Evolutionary conservation across 2,113 vertebrate genomes (phyloP).

Genomic region (Mormyrus lacerda): DNA sequence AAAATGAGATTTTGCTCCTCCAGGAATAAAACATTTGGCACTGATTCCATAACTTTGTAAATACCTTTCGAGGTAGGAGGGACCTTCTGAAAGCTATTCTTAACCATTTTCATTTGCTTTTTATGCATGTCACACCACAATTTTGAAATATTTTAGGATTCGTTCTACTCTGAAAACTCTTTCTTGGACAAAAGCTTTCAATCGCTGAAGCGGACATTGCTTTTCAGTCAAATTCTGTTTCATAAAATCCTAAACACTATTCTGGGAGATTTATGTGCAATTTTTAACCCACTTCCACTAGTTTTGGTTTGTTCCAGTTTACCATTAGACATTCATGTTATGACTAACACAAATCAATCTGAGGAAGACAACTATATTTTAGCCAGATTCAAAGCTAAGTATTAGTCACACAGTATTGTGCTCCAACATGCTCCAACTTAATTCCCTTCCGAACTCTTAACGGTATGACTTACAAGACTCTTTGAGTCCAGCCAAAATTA

Average conservation of each 20-base stretch:
- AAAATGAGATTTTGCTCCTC: constrained; percentile 56
- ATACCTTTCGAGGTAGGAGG: constrained; percentile 9
- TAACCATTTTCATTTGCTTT: neutral
- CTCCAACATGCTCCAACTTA: neutral
- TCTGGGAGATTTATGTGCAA: neutral
- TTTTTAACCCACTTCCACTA: neutral
- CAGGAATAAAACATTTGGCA: constrained; percentile 48
- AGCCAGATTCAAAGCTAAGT: neutral
- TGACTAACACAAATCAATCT: neutral
- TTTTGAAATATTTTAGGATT: neutral
- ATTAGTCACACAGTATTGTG: neutral
- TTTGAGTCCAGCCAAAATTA: neutral
- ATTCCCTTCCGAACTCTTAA: neutral
- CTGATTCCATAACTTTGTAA: constrained; percentile 29
- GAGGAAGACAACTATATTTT: neutral
- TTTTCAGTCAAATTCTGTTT: neutral
- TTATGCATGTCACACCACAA: neutral
- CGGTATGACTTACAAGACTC: neutral
- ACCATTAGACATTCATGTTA: neutral
- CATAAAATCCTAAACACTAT: neutral
- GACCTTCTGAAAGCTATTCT: constrained; percentile 21
- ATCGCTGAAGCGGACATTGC: neutral
- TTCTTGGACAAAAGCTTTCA: neutral
- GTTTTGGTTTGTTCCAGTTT: neutral
- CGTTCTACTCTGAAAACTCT: neutral